Evolutionary conservation across 2,113 vertebrate species (phyloP).

Genomic region (Litocranius walleri): DNA sequence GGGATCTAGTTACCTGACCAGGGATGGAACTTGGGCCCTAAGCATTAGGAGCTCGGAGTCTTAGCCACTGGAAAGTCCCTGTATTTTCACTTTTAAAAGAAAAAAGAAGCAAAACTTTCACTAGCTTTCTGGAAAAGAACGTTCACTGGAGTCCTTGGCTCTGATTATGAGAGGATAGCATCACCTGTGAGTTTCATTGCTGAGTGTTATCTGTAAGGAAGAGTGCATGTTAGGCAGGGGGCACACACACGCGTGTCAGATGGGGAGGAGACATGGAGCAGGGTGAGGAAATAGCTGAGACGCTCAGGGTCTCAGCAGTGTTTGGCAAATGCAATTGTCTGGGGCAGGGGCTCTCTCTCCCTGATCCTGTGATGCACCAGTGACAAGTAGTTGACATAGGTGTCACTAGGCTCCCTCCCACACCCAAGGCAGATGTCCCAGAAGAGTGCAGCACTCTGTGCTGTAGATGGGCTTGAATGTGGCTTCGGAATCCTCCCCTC

Average conservation of each 20-base stretch:
- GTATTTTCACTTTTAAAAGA: neutral
- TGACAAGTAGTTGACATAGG: neutral
- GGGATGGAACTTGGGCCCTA: neutral
- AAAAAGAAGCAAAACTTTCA: neutral
- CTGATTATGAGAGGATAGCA: neutral
- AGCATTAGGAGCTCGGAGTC: neutral
- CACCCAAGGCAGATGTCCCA: neutral
- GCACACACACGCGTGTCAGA: rapidly evolving
- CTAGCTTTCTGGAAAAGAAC: neutral
- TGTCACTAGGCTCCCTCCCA: neutral
- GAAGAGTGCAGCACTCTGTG: neutral
- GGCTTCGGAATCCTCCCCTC: neutral
- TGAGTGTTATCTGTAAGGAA: neutral
- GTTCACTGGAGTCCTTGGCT: neutral
- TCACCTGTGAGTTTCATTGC: neutral
- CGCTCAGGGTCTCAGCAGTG: neutral
- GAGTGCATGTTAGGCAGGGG: neutral
- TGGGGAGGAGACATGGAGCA: neutral
- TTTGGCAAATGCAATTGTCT: neutral
- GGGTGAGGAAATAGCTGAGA: neutral
- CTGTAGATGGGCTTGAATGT: neutral
- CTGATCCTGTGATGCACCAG: neutral
- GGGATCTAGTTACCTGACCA: neutral
- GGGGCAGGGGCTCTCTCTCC: neutral
- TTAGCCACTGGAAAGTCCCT: neutral